phyloP scores from a whole-genome alignment of 2,113 vertebrate species.

The Bubalus kerabau region DNA sequence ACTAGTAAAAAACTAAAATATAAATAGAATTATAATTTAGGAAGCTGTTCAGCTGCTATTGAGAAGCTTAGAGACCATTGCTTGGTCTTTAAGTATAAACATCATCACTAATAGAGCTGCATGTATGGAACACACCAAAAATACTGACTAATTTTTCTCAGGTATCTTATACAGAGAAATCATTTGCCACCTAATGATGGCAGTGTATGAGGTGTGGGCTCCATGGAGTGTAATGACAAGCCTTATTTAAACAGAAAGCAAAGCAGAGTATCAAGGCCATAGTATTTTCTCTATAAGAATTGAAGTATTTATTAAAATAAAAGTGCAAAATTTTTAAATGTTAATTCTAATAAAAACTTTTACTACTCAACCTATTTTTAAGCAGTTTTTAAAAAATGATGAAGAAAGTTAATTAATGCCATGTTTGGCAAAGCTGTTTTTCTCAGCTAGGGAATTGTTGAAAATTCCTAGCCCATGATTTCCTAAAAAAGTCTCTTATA shows the following conservation, averaged over 20 bases:
- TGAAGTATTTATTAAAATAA: neutral
- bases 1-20: neutral
- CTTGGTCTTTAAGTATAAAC: neutral
- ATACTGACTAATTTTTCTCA: neutral
- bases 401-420: neutral
- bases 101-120: neutral
- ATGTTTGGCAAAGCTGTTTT: neutral
- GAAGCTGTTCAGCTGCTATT: neutral
- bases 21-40: neutral
- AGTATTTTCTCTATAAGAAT: neutral
- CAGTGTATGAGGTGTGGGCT: neutral
- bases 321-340: neutral
- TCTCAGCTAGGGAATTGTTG: constrained; percentile 2
- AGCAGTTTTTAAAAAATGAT: neutral
- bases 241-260: neutral
- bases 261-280: neutral
- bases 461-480: neutral
- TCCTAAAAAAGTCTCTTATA: neutral
- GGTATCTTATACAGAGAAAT: neutral
- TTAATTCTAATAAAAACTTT: neutral
- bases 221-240: neutral
- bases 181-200: neutral
- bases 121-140: neutral
- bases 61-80: neutral
- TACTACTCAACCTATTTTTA: neutral